A percentile compares a stretch with the other conserved stretches of the same genome.
Evolutionary conservation across 2,797 vertebrate genomes (phyloP).

Genomic region (Odontamblyopus rebecca): DNA sequence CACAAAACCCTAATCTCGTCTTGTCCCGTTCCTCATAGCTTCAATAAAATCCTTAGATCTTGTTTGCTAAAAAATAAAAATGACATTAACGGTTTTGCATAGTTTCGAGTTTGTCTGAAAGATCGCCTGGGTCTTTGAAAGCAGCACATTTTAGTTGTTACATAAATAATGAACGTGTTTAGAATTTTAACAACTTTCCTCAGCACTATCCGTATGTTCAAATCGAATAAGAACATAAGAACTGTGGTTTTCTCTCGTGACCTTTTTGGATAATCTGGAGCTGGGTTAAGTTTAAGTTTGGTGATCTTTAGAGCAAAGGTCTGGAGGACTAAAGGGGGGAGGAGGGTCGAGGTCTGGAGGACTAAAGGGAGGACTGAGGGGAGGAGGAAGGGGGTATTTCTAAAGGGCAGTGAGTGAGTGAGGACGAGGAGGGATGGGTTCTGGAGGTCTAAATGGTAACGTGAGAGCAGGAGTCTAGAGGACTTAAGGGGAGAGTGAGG

Average conservation of each 20-base stretch:
- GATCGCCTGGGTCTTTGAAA: slow-evolving; percentile 20
- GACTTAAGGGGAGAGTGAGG: too few species aligned
- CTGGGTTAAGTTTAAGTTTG: too few species aligned
- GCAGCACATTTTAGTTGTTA: slow-evolving; percentile 19
- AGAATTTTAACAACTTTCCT: slow-evolving; percentile 42
- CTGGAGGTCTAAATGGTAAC: too few species aligned
- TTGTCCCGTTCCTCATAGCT: slow-evolving; percentile 36
- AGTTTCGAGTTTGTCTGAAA: slow-evolving; percentile 4
- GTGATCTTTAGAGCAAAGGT: too few species aligned
- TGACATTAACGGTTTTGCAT: slow-evolving; percentile 6
- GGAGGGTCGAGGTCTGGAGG: too few species aligned
- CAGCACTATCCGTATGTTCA: slow-evolving; percentile 9
- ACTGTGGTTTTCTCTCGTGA: background rate
- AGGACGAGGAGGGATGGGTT: too few species aligned
- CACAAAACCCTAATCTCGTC: slow-evolving; percentile 30
- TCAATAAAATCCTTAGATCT: slow-evolving; percentile 42
- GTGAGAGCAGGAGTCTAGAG: too few species aligned
- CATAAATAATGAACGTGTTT: slow-evolving; percentile 36
- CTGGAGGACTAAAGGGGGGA: too few species aligned
- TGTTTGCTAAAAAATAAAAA: slow-evolving; percentile 15
- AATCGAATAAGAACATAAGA: background rate
- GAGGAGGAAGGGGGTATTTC: too few species aligned
- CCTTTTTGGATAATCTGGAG: slow-evolving; percentile 7
- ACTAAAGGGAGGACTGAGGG: too few species aligned
- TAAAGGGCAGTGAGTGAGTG: too few species aligned